Evolutionary conservation across 1,140 invertebrate species (phyloP).

Genomic region (Fopius arisanus): DNA sequence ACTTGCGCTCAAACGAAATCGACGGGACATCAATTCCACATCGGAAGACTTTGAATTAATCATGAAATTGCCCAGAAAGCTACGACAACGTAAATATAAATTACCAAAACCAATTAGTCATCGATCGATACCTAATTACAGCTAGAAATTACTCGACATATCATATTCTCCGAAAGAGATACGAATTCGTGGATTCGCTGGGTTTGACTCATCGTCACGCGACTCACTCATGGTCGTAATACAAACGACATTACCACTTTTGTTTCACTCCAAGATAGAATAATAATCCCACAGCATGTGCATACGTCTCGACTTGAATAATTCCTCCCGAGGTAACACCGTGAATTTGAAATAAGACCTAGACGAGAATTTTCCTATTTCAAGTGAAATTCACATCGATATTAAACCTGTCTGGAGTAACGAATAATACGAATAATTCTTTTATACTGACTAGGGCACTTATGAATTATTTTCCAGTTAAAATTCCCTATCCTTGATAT

Average conservation of each 20-base stretch:
- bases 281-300: not conserved
- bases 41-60: slow-evolving; percentile 48
- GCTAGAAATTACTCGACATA: slow-evolving; percentile 45
- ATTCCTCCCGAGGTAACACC: not conserved
- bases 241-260: not conserved
- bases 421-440: too few species aligned
- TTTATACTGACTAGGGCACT: not conserved
- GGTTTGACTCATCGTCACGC: not conserved
- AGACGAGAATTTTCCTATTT: too few species aligned
- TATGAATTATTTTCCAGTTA: not conserved
- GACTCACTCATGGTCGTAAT: slow-evolving; percentile 9
- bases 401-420: too few species aligned
- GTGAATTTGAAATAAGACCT: not conserved
- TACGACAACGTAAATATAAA: not conserved
- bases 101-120: slow-evolving; percentile 6
- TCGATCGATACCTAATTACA: not conserved
- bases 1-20: not conserved
- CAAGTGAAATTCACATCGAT: too few species aligned
- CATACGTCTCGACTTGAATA: not conserved
- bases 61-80: too few species aligned
- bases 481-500: not conserved
- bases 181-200: not conserved
- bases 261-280: not conserved
- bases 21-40: not conserved
- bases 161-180: slow-evolving; percentile 34